These are phyloP conservation scores for Acanthoscelides obtectus DNA, from an alignment of 2,888 invertebrate genomes.

Conservation along the genomic window DNA sequence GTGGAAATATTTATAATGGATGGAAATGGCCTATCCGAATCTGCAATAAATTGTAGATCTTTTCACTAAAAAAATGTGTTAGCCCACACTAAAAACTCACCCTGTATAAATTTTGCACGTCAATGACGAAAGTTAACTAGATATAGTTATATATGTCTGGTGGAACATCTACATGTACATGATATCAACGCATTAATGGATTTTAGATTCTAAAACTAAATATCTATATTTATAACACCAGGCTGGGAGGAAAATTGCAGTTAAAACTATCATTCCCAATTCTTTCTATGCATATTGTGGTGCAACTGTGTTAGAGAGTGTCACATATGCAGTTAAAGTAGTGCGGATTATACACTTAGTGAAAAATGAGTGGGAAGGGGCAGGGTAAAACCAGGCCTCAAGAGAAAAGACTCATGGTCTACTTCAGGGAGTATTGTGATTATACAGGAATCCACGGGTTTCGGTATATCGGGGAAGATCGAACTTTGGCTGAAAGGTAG, in stretches of 20 bases:
- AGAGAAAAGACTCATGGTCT: conserved; percentile 11
- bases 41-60: too few relatives aligned
- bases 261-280: neutral
- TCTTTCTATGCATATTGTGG: neutral
- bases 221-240: neutral
- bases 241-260: neutral
- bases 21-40: too few relatives aligned
- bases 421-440: conserved; percentile 36
- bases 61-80: too few relatives aligned
- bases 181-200: neutral
- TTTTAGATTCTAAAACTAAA: neutral
- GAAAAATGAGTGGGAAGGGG: neutral
- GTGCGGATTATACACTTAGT: neutral
- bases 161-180: neutral
- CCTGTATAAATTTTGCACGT: too few relatives aligned
- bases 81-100: too few relatives aligned
- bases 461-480: conserved; percentile 38
- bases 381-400: neutral
- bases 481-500: conserved; percentile 33
- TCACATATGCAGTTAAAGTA: neutral
- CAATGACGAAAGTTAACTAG: too few relatives aligned
- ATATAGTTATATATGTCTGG: too few relatives aligned
- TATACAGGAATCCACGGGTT: conserved; percentile 41
- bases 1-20: too few relatives aligned
- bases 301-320: neutral